phyloP scores from a whole-genome alignment of 1,140 invertebrate genomes.

The Diorhabda carinulata region DNA sequence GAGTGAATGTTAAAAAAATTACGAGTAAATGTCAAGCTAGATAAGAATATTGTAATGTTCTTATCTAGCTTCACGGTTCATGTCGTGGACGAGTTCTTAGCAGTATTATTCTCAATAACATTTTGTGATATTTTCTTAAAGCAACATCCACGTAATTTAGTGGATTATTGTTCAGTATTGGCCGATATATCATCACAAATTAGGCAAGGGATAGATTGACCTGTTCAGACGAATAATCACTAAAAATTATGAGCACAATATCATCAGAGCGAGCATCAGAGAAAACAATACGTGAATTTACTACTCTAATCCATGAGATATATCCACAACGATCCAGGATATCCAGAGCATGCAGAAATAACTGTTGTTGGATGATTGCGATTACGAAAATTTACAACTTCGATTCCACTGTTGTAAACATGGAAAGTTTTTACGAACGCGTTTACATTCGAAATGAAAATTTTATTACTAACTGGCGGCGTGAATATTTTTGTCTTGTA shows the following conservation, averaged over 20 bases:
- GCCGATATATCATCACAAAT: too few relatives aligned
- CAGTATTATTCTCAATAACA: not conserved
- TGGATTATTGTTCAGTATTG: not conserved
- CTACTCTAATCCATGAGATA: not conserved
- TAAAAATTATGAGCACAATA: too few relatives aligned
- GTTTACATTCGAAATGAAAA: not conserved
- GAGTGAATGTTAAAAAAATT: too few relatives aligned
- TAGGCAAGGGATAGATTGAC: too few relatives aligned
- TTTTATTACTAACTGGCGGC: too few relatives aligned
- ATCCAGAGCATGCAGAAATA: not conserved
- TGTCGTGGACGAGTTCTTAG: too few relatives aligned
- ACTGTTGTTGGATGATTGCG: not conserved
- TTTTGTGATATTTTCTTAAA: not conserved
- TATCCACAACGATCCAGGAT: not conserved
- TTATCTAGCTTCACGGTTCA: too few relatives aligned
- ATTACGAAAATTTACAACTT: not conserved
- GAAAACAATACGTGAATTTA: not conserved
- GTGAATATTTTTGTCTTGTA: too few relatives aligned
- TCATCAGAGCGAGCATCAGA: too few relatives aligned
- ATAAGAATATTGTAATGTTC: too few relatives aligned
- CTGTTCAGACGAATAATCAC: too few relatives aligned
- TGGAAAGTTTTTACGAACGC: not conserved
- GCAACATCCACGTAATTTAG: not conserved
- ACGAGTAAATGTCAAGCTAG: too few relatives aligned
- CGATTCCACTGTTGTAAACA: not conserved